These are phyloP conservation scores for Sisor rabdophorus DNA, from an alignment of 2,113 vertebrate genomes.

Conservation along the genomic window DNA sequence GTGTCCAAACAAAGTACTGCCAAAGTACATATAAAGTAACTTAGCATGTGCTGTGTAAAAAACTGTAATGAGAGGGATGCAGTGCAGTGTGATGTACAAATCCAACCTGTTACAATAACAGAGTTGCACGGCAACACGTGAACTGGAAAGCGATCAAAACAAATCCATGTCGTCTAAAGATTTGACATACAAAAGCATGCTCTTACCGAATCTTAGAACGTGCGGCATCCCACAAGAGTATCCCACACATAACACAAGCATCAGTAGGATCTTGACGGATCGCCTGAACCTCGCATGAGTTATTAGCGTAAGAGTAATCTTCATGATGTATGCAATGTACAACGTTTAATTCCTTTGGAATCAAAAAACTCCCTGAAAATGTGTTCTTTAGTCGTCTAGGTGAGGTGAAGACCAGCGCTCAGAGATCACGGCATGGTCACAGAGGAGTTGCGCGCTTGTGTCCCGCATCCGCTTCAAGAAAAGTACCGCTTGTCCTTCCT, in stretches of 20 bases:
- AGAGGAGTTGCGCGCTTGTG: conserved; percentile 71
- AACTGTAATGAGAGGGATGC: background rate
- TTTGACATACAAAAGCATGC: conserved; percentile 30
- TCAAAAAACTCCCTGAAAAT: conserved; percentile 76
- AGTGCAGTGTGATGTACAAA: background rate
- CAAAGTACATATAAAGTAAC: background rate
- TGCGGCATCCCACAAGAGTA: conserved; percentile 93
- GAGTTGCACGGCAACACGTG: conserved; percentile 45
- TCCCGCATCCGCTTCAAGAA: conserved; percentile 83
- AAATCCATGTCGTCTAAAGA: background rate
- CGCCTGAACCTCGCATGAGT: conserved; percentile 83
- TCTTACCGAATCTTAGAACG: conserved; percentile 97
- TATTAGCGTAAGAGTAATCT: conserved; percentile 81
- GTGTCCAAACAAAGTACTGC: background rate
- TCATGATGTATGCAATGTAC: conserved; percentile 83
- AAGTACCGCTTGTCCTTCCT: conserved; percentile 82
- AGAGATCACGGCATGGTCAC: conserved; percentile 93
- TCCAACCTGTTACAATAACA: conserved; percentile 8
- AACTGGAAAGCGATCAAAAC: conserved; percentile 34
- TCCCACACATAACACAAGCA: conserved; percentile 88
- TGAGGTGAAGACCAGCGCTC: conserved; percentile 68
- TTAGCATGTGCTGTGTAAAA: background rate
- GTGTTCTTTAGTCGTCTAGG: conserved; percentile 71
- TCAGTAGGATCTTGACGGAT: conserved; percentile 79
- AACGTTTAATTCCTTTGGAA: conserved; percentile 77